Base-by-base conservation (phyloP, 2,797 vertebrate genomes). In the Toxotes lorentzi region DNA sequence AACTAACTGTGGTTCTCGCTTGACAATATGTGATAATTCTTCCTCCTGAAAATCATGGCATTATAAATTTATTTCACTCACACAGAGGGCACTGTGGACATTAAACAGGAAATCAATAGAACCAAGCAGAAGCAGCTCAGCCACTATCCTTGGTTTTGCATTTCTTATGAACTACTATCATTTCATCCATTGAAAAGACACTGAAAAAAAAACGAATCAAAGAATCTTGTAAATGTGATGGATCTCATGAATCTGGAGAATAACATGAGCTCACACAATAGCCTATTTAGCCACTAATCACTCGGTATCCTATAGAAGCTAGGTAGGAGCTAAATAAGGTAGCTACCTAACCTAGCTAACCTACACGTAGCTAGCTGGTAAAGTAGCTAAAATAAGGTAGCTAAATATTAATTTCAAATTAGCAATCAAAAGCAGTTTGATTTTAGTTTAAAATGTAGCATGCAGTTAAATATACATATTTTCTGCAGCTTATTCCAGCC, bases 1-100 rank as follows among this genome's bases (percentile, higher is more conserved):
- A 43, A 50, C 59, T 75, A 68, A 62, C 43, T 59, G 24, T 47
- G 41, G 4, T 19, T 68, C 9, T 53, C 27, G 40, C 16, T 57
- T 76, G 9, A 69, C 10, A 51, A 59, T 19, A 40, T 12, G 27
- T 41, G 27, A 8, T 58, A 63, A 63, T 35, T 38, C 23, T 16
- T 43, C 19, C 17, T 41, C 7, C 41, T 17, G 16, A 61, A 60
- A 32, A 34, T 58, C 2, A 59, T 14, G 3, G 67, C n/a, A 23
- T 51, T 23, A 53, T 32, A 47, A 21, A 73, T 59, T 34, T 19
- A 61, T 40, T 53, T 70, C 30, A 32, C 8, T 41, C 62, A 57
- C 35, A 57, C 23, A 21, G 43, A 70, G 61, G 17, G 8, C n/a
- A 38, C 19, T 40, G 16, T 45, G 9, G 12, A 27, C n/a, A 43